Evolutionary conservation across 2,113 vertebrate genomes (phyloP).

Genomic region (Amphiprion ocellaris): DNA sequence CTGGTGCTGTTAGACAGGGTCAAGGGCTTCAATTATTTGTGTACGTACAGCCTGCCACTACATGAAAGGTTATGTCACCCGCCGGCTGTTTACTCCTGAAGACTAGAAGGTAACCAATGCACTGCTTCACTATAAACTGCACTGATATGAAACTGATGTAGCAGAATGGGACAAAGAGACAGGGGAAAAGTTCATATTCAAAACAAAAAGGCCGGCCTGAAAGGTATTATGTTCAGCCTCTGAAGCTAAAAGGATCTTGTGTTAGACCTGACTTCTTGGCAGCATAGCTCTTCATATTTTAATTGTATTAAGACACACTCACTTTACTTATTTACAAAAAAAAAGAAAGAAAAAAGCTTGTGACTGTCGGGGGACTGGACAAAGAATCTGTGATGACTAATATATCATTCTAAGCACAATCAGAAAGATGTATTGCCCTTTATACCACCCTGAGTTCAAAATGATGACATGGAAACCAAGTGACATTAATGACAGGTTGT

Average conservation of each 20-base stretch:
- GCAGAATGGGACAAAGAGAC: conserved; percentile 65
- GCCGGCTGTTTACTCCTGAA: conserved; percentile 92
- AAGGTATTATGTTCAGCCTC: neutral
- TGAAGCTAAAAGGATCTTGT: neutral
- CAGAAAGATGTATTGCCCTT: conserved; percentile 75
- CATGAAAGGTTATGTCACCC: conserved; percentile 99
- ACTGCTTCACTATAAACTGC: conserved; percentile 84
- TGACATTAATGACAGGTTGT: conserved; percentile 76
- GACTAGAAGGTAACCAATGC: conserved; percentile 92
- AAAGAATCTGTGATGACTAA: conserved; percentile 63
- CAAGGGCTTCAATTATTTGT: conserved; percentile 99
- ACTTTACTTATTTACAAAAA: conserved; percentile 29
- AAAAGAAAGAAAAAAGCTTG: neutral
- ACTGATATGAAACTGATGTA: conserved; percentile 89
- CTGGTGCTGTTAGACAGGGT: conserved; percentile 95
- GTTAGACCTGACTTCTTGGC: neutral
- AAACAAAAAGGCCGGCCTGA: conserved; percentile 8
- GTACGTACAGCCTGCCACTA: conserved; percentile 93
- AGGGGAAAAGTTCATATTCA: conserved; percentile 58
- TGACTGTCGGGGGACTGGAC: conserved; percentile 33
- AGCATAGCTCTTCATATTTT: neutral
- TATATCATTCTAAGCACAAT: conserved; percentile 74
- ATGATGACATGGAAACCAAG: conserved; percentile 74
- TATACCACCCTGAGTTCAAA: conserved; percentile 70
- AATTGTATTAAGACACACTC: neutral